Evolutionary conservation across 2,888 invertebrate genomes (phyloP), one percentile per base, ranked within the genome.

Genomic region (Heliconius ismenius): DNA sequence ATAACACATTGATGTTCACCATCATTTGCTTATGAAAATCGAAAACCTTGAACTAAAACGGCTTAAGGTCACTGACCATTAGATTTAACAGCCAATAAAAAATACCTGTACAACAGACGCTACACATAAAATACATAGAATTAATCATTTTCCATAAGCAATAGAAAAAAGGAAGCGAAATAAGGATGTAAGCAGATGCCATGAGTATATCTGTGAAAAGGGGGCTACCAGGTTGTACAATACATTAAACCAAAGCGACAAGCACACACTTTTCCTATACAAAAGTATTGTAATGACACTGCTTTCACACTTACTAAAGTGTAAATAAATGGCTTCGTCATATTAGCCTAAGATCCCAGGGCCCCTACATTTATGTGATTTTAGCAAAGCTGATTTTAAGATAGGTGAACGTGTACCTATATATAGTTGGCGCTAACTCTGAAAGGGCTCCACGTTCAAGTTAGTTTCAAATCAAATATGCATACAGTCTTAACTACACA

Each of bases 251-350:
- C 28, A 28, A 69, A 26, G 26, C 49, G 28, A 54, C 69, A 69
- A 4, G 49, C 15, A 49, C 18, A 54, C 54, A 13, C n/a, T 70
- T 70, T 32, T 70, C 7, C 32, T 70, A 32, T 32, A 54, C 15
- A 54, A 49, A n/a, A 70, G 32, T 58, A n/a, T 15, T 7, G n/a
- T 58, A 70, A 58, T n/a, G 32, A 70, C 11, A 54, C 70, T 2
- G 49, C 54, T 58, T 70, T 58, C 32, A 70, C 70, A 32, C 54
- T 32, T n/a, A 70, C 28, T 70, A 62, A 39, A 73, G 62, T 60
- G 39, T 18, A 73, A 62, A 60, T 39, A 21, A 62, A 10, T 60
- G 4, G 62, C 18, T 39, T 60, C 43, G 68, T 36, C 43, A 7
- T 7, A 6, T 32, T 32, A 32, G 7, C 7, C 7, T 32, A 32